Base-by-base conservation (phyloP, 2,888 invertebrate species). In the Helicoverpa assulta region DNA sequence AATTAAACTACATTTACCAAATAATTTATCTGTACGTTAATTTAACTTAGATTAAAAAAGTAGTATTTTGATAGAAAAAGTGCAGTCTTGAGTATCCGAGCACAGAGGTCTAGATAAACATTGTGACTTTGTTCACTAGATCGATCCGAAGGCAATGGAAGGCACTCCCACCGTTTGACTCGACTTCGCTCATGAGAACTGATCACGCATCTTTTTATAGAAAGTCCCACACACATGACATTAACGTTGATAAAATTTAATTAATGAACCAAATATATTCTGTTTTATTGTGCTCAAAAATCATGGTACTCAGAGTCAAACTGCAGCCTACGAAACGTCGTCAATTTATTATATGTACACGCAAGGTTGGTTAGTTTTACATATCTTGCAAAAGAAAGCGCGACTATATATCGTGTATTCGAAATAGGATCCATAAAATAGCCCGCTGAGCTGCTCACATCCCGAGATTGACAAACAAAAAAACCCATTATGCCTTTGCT, bases 381-480 rank as follows among this genome's bases (percentile, higher is more conserved):
- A 5, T 33, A 26, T 57, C 6, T 10, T 18, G 50, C 19, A 55
- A 37, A 76, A 14, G 10, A 68, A 55, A 51, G 0, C 37, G 16
- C 6, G 19, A 54, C 29, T 53, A 21, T 29, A 12, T 56, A 47
- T 33, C 2, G 47, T 76, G n/a, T 61, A 52, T 66, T 52, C 54
- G 19, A 26, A 60, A 73, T 47, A 19, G 33, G 21, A 10, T 53
- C 33, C 2, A 12, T 50, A 53, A 55, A 65, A 40, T 58, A 61
- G 40, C n/a, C 55, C 50, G 0, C 12, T 1, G 40, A 33, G 19
- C 16, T 54, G 53, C 47, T 65, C 18, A 57, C 73, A 70, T 66
- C 63, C 51, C 55, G 16, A 67, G 51, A 67, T 56, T 61, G 63
- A 58, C 53, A 55, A 74, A 73, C 43, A 56, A 37, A 70, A 56